A percentile compares a stretch with the other conserved stretches of the same genome.
Evolutionary conservation across 1,140 invertebrate species (phyloP).

Genomic region (Drosophila kikkawai): DNA sequence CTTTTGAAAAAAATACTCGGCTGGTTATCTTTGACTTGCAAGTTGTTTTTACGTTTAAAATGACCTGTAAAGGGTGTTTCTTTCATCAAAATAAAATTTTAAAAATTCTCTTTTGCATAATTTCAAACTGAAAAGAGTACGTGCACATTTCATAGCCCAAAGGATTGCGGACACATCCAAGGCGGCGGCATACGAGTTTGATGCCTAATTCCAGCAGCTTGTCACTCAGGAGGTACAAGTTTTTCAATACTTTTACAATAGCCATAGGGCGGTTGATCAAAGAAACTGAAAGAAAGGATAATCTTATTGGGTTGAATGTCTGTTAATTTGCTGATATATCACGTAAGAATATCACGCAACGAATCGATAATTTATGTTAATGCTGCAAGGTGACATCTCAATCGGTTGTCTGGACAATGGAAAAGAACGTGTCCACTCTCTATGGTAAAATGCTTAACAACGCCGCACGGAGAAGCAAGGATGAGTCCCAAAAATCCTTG

Average conservation of each 20-base stretch:
- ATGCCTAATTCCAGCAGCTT: conserved; percentile 49
- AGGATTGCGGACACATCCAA: conserved; percentile 68
- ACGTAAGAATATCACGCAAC: conserved; percentile 65
- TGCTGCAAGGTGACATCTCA: conserved; percentile 74
- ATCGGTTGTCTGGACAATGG: conserved; percentile 42
- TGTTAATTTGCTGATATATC: conserved; percentile 77
- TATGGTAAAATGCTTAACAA: conserved; percentile 51
- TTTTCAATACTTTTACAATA: conserved; percentile 20
- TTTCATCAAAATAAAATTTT: not conserved
- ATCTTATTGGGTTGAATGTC: conserved; percentile 55
- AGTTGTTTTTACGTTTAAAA: not conserved
- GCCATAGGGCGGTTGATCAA: conserved; percentile 47
- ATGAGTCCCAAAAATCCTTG: conserved; percentile 46
- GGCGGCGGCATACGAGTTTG: conserved; percentile 8
- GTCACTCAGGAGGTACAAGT: conserved; percentile 47
- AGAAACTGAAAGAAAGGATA: conserved; percentile 47
- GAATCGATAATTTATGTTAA: conserved; percentile 72
- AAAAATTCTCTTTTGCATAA: not conserved
- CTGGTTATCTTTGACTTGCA: not conserved
- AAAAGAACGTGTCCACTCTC: conserved; percentile 51
- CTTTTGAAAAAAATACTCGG: conserved; percentile 22
- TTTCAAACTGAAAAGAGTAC: conserved; percentile 1
- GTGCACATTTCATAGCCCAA: conserved; percentile 29
- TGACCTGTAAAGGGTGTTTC: not conserved
- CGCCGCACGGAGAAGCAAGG: not conserved